Percentiles rank a stretch among this genome's conserved stretches.
Conservation (phyloP, 1,140 invertebrate genomes). For the Pomacea maculata region DNA sequence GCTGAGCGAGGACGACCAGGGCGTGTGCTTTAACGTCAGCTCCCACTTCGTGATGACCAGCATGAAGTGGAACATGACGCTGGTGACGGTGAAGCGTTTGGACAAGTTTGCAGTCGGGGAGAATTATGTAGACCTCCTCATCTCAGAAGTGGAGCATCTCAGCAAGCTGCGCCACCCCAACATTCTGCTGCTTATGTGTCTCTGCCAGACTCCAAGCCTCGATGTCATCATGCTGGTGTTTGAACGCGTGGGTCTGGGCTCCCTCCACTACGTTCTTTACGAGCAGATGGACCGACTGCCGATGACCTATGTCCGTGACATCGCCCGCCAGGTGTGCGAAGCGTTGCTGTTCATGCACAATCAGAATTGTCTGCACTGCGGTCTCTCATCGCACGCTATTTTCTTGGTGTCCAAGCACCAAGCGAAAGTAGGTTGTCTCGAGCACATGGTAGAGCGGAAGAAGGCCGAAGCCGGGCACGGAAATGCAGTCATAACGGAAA, state of each 20-base stretch:
- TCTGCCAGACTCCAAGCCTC: constrained; percentile 61
- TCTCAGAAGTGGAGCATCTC: constrained; percentile 60
- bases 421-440: constrained; percentile 67
- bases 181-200: constrained; percentile 64
- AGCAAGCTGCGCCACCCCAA: constrained; percentile 63
- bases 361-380: constrained; percentile 64
- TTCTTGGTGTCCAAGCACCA: constrained; percentile 55
- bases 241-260: constrained; percentile 63
- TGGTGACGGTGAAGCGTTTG: constrained; percentile 63
- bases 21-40: constrained; percentile 33
- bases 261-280: constrained; percentile 62
- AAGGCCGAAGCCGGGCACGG: constrained; percentile 37
- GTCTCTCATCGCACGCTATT: constrained; percentile 66
- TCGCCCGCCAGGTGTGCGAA: constrained; percentile 61
- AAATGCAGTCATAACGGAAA: constrained; percentile 35
- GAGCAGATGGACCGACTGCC: constrained; percentile 56
- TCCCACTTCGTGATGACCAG: constrained; percentile 27
- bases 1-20: constrained; percentile 37
- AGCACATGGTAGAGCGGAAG: constrained; percentile 64
- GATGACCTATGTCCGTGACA: constrained; percentile 23
- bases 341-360: constrained; percentile 66
- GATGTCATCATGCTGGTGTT: constrained; percentile 64
- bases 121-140: constrained; percentile 62
- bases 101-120: constrained; percentile 43
- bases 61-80: constrained; percentile 55